Evolutionary conservation across 1,140 invertebrate species (phyloP).

Genomic region (Probaryconus sp.): DNA sequence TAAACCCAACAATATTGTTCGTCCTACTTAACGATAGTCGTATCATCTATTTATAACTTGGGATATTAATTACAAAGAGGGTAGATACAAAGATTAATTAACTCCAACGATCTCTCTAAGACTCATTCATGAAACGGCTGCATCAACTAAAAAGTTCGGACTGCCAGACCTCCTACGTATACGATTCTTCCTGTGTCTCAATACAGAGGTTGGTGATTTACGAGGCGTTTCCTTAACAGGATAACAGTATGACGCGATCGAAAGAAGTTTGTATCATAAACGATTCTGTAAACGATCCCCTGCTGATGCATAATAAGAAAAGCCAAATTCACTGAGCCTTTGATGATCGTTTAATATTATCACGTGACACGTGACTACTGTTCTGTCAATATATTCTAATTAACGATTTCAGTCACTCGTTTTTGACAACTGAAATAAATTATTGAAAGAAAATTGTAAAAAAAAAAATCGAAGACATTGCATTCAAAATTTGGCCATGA

Average conservation of each 20-base stretch:
- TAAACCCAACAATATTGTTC: not conserved
- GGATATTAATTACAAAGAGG: constrained; percentile 26
- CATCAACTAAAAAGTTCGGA: constrained; percentile 10
- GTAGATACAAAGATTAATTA: constrained; percentile 18
- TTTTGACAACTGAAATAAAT: too few relatives aligned
- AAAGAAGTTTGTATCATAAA: constrained; percentile 40
- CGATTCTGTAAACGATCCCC: not conserved
- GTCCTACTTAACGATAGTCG: constrained; percentile 6
- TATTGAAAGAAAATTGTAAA: too few relatives aligned
- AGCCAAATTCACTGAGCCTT: constrained; percentile 32
- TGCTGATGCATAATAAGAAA: constrained; percentile 19
- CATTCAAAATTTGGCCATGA: too few relatives aligned
- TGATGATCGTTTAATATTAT: constrained; percentile 25
- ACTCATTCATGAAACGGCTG: not conserved
- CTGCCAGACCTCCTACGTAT: constrained; percentile 1
- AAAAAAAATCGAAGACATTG: too few relatives aligned
- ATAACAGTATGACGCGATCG: constrained; percentile 32
- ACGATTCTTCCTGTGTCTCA: constrained; percentile 14
- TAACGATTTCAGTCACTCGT: too few relatives aligned
- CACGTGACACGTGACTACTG: not conserved
- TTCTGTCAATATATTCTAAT: constrained; percentile 29
- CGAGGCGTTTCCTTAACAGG: constrained; percentile 25
- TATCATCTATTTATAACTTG: constrained; percentile 14
- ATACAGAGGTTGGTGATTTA: constrained; percentile 39
- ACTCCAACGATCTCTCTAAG: not conserved